phyloP scores from a whole-genome alignment of 2,797 vertebrate species.

The Acridotheres tristis region DNA sequence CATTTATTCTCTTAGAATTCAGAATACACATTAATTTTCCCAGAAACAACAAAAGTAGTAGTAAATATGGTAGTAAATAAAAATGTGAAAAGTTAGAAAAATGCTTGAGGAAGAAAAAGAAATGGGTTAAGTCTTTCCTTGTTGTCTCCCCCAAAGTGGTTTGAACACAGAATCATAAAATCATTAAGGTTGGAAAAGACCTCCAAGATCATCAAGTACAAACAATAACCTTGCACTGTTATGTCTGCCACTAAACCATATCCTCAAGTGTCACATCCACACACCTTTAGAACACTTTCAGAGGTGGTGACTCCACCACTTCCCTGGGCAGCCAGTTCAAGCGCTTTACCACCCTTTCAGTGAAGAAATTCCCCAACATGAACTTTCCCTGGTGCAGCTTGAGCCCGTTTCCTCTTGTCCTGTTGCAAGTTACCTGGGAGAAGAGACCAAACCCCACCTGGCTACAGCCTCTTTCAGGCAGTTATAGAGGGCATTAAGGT shows the following conservation, averaged over 20 bases:
- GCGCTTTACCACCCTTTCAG: background rate
- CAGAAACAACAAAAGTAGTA: background rate
- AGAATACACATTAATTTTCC: background rate
- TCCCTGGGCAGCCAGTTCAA: background rate
- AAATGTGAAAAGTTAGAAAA: background rate
- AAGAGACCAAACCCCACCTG: background rate
- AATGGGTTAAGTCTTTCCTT: background rate
- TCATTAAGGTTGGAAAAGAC: background rate
- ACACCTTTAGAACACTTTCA: background rate
- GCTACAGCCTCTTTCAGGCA: background rate
- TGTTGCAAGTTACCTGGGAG: background rate
- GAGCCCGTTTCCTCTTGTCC: background rate
- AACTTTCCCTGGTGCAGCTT: background rate
- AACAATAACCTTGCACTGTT: accelerated
- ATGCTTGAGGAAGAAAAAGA: background rate
- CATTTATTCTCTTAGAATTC: background rate
- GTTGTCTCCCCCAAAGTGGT: background rate
- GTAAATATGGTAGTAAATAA: background rate
- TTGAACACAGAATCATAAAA: background rate
- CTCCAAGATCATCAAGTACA: background rate
- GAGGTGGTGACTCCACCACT: background rate
- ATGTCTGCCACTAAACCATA: background rate
- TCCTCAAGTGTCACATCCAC: too few relatives aligned
- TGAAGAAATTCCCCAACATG: background rate
- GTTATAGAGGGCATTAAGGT: background rate